Evolutionary conservation across 1,140 invertebrate species (phyloP), one percentile per base, ranked within the genome.

Genomic region (Orius insidiosus): DNA sequence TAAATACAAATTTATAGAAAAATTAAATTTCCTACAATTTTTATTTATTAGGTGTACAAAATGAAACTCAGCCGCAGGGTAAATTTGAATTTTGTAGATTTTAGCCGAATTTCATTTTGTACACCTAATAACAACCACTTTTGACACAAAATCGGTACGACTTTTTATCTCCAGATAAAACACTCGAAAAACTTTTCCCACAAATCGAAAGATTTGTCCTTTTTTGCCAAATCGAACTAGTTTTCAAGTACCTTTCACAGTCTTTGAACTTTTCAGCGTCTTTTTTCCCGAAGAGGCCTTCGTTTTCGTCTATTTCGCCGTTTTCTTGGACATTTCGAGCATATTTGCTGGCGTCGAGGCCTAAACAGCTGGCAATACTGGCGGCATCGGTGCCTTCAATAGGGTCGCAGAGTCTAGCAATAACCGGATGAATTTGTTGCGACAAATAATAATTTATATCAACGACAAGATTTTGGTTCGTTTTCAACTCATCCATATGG

Each of bases 301-400:
- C 60, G 63, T 71, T 2, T 69, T 68, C 64, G n/a, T 64, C 63
- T 19, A 69, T 59, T 1, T 66, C 58, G 0, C 64, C 64, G 38
- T 71, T 66, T 33, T 47, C 38, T 10, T 33, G 46, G 46, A 36
- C 14, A 11, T 15, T 45, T 14, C 33, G 47, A 45, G 60, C 60
- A 52, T 71, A 73, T 30, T 58, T 56, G n/a, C 62, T 55, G 2
- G 69, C 57, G 54, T 73, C 70, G 13, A 74, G 53, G 33, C 71
- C 69, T 44, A 99, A 68, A 59, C 81, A 80, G 58, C 90, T 76
- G 2, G 94, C 94, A 38, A 99, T 75, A 47, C 83, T 72, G 43
- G 79, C 80, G 16, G 83, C 74, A 67, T 98, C 92, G 45, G 87
- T 84, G 2, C 88, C 89, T 53, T 95, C 86, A 30, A 99, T 87